Conservation (phyloP, 2,797 vertebrate genomes). For the Pangasius sanitwongsei region DNA sequence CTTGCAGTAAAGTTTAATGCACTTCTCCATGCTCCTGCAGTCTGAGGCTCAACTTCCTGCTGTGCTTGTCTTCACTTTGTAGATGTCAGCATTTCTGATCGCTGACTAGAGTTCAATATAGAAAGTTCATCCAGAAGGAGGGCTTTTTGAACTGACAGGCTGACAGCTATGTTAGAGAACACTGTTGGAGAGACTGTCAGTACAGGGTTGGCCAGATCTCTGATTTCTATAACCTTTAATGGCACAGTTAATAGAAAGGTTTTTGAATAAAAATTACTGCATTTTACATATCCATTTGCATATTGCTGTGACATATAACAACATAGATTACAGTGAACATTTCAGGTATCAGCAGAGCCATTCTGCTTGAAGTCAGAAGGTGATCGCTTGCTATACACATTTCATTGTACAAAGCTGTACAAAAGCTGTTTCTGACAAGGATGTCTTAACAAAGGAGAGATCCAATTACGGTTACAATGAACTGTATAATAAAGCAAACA, state of each 20-base stretch:
- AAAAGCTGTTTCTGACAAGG: background rate
- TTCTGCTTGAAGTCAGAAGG: background rate
- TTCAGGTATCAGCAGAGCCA: background rate
- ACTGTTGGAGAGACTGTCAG: background rate
- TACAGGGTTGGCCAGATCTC: constrained; percentile 1
- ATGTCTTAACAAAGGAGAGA: constrained; percentile 3
- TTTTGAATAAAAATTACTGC: background rate
- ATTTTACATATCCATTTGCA: background rate
- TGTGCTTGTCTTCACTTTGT: constrained; percentile 28
- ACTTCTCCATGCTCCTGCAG: constrained; percentile 39
- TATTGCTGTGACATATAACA: background rate
- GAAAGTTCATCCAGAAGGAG: constrained; percentile 18
- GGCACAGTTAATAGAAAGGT: background rate
- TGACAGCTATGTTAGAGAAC: constrained; percentile 24
- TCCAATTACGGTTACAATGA: constrained; percentile 18
- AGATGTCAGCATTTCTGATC: constrained; percentile 43
- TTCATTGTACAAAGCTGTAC: background rate
- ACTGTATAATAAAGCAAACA: constrained; percentile 22
- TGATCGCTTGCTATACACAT: background rate
- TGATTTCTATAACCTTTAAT: constrained; percentile 15
- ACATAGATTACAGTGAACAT: constrained; percentile 3
- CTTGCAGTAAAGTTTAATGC: constrained; percentile 42
- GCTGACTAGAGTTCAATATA: constrained; percentile 33
- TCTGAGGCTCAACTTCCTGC: constrained; percentile 38
- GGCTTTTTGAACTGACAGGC: constrained; percentile 19